Evolutionary conservation across 2,113 vertebrate species (phyloP).

Genomic region (Phoxinus phoxinus): DNA sequence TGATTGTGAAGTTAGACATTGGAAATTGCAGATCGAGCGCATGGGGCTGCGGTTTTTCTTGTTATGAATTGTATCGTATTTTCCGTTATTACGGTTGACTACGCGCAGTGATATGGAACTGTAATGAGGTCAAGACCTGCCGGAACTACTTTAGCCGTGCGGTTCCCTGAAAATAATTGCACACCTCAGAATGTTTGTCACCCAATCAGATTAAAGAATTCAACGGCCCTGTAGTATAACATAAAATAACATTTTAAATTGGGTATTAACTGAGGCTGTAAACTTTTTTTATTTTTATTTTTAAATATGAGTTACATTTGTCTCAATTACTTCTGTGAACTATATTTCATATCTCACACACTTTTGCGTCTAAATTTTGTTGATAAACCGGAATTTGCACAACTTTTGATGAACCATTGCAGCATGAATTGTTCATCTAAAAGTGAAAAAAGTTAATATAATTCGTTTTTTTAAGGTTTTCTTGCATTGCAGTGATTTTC

Average conservation of each 20-base stretch:
- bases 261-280: neutral
- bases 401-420: neutral
- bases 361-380: neutral
- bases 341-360: neutral
- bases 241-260: neutral
- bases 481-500: neutral
- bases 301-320: neutral
- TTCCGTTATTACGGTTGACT: no score
- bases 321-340: neutral
- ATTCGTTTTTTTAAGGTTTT: neutral
- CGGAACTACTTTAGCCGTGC: no score
- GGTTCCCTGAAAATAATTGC: no score
- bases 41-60: no score
- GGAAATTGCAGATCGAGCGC: no score
- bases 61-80: no score
- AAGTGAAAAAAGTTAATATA: neutral
- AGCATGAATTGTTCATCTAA: neutral
- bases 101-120: no score
- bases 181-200: no score
- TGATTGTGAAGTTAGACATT: no score
- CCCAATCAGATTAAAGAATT: no score
- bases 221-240: no score
- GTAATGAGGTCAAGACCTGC: no score
- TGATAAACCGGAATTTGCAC: neutral
- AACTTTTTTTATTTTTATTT: neutral